phyloP scores from a whole-genome alignment of 2,797 vertebrate genomes.

The Anableps anableps region DNA sequence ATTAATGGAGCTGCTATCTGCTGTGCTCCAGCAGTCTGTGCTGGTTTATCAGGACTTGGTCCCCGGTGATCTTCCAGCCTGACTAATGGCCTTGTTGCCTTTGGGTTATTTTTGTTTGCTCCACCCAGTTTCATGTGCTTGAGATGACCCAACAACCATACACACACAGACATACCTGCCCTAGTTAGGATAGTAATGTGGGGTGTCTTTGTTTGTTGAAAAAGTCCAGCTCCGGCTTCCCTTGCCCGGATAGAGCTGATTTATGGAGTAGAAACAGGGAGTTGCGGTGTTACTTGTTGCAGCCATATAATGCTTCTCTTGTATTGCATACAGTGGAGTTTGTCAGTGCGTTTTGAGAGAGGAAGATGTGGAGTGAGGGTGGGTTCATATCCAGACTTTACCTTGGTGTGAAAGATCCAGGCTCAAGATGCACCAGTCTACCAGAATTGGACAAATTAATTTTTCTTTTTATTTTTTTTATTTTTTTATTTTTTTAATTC shows the following conservation, averaged over 20 bases:
- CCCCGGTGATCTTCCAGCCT: constrained; percentile 40
- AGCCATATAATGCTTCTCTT: constrained; percentile 48
- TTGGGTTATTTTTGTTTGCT: constrained; percentile 61
- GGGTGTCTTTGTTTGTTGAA: constrained; percentile 52
- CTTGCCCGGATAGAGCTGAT: constrained; percentile 28
- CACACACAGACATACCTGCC: constrained; percentile 55
- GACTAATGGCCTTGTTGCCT: constrained; percentile 54
- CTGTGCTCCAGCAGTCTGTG: constrained; percentile 15
- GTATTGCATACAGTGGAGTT: constrained; percentile 30
- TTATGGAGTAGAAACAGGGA: constrained; percentile 38
- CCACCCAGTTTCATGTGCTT: constrained; percentile 43
- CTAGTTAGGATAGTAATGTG: constrained; percentile 39
- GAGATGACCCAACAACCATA: constrained; percentile 19
- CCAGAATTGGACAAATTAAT: not conserved
- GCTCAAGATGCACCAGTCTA: not conserved
- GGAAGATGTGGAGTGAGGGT: constrained; percentile 9
- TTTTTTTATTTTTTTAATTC: not conserved
- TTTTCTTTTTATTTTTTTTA: not conserved
- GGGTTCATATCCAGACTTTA: constrained; percentile 2
- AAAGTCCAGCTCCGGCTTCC: constrained; percentile 11
- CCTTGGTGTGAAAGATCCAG: not conserved
- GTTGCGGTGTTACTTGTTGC: constrained; percentile 36
- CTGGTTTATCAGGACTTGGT: constrained; percentile 41
- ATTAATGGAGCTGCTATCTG: constrained; percentile 14
- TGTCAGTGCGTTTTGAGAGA: constrained; percentile 2